Evolutionary conservation across 2,797 vertebrate genomes (phyloP).

Genomic region (Florisuga fusca): DNA sequence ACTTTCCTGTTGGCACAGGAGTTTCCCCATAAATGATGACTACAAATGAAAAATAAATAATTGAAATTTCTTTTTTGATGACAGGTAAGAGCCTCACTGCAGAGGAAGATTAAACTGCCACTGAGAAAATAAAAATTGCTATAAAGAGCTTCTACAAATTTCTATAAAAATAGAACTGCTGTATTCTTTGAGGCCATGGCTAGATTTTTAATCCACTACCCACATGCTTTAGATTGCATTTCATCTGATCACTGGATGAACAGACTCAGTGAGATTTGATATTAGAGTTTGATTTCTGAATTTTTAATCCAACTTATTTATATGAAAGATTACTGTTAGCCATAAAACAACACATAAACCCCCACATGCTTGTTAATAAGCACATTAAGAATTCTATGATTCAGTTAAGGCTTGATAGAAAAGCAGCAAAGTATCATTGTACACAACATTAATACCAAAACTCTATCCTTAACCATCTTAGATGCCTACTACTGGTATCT

Average conservation of each 20-base stretch:
- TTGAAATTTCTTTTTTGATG: neutral
- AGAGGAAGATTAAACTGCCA: neutral
- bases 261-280: neutral
- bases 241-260: neutral
- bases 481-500: neutral
- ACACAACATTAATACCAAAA: neutral
- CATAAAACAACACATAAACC: neutral
- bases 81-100: neutral
- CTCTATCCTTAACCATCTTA: neutral
- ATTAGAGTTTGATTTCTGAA: slow-evolving; percentile 15
- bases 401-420: neutral
- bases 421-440: neutral
- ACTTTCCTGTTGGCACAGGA: neutral
- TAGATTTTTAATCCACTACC: neutral
- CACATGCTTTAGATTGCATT: neutral
- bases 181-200: neutral
- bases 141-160: neutral
- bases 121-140: neutral
- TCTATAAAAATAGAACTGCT: neutral
- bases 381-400: neutral
- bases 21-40: neutral
- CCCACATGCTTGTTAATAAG: neutral
- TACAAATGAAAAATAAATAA: neutral
- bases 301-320: slow-evolving; percentile 29
- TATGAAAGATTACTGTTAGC: neutral